A percentile compares a stretch with the other conserved stretches of the same genome.
These are phyloP conservation scores for Epinephelus awoara DNA, from an alignment of 2,797 vertebrate genomes.

Conservation along the genomic window DNA sequence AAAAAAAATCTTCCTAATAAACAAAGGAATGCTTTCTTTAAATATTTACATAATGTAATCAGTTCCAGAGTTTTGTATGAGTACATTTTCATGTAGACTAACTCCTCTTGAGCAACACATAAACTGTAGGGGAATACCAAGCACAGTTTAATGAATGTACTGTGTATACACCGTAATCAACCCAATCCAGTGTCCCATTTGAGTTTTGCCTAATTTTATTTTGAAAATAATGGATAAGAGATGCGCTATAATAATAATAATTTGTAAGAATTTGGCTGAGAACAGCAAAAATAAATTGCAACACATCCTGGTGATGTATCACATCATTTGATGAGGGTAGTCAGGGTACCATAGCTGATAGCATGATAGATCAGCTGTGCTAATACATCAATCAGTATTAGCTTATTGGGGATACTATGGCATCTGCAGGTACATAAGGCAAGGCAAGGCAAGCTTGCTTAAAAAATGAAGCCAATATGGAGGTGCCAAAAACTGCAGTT, in stretches of 20 bases:
- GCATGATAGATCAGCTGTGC: too few species aligned
- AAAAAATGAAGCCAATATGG: too few species aligned
- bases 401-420: too few species aligned
- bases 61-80: constrained; percentile 28
- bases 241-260: background rate
- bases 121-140: background rate
- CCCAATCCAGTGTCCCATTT: background rate
- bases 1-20: constrained; percentile 36
- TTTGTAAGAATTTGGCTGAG: background rate
- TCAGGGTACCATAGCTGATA: too few species aligned
- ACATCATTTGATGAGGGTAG: too few species aligned
- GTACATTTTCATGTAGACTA: constrained; percentile 7
- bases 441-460: too few species aligned
- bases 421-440: too few species aligned
- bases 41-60: constrained; percentile 43
- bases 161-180: constrained; percentile 10
- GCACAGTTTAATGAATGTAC: constrained; percentile 1
- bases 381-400: too few species aligned
- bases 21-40: constrained; percentile 38
- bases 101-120: background rate
- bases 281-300: background rate
- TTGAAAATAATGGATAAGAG: background rate
- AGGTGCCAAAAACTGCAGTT: too few species aligned
- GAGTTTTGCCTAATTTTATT: constrained; percentile 1
- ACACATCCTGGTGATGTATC: background rate